phyloP scores from a whole-genome alignment of 2,888 invertebrate species.

The Oegoconia quadripuncta region DNA sequence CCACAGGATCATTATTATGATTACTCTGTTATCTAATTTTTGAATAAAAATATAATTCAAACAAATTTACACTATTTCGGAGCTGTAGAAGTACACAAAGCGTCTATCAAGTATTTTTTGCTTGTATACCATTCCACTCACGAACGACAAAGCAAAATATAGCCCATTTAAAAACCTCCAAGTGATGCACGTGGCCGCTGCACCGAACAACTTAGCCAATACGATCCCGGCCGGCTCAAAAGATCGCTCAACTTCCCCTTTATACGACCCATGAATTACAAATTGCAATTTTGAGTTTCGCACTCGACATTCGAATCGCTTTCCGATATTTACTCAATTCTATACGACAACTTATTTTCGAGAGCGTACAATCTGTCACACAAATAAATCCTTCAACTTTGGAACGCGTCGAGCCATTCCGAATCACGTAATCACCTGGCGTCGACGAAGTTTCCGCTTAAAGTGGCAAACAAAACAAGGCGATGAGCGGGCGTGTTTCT shows the following conservation, averaged over 20 bases:
- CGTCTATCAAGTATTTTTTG: too few relatives aligned
- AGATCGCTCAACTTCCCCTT: slow-evolving; percentile 42
- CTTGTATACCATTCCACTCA: too few relatives aligned
- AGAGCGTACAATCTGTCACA: slow-evolving; percentile 44
- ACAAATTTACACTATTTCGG: too few relatives aligned
- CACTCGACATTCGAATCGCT: slow-evolving; percentile 37
- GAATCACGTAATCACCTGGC: slow-evolving; percentile 54
- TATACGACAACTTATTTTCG: slow-evolving; percentile 37
- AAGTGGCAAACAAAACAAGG: slow-evolving; percentile 64
- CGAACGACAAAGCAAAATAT: slow-evolving; percentile 34
- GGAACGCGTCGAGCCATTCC: slow-evolving; percentile 32
- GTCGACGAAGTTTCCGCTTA: slow-evolving; percentile 52
- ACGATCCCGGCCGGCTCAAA: slow-evolving; percentile 37
- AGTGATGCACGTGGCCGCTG: slow-evolving; percentile 36
- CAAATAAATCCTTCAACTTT: slow-evolving; percentile 44
- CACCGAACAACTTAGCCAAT: slow-evolving; percentile 39
- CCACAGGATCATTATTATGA: too few relatives aligned
- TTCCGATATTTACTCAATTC: slow-evolving; percentile 44
- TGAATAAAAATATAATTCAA: too few relatives aligned
- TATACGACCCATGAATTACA: slow-evolving; percentile 47
- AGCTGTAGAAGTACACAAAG: too few relatives aligned
- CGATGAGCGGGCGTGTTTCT: slow-evolving; percentile 59
- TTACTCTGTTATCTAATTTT: too few relatives aligned
- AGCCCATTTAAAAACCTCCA: slow-evolving; percentile 31
- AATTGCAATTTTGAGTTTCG: slow-evolving; percentile 44